These are phyloP conservation scores for Ctenoplectra terminalis DNA, from an alignment of 1,140 invertebrate species.

Conservation along the genomic window DNA sequence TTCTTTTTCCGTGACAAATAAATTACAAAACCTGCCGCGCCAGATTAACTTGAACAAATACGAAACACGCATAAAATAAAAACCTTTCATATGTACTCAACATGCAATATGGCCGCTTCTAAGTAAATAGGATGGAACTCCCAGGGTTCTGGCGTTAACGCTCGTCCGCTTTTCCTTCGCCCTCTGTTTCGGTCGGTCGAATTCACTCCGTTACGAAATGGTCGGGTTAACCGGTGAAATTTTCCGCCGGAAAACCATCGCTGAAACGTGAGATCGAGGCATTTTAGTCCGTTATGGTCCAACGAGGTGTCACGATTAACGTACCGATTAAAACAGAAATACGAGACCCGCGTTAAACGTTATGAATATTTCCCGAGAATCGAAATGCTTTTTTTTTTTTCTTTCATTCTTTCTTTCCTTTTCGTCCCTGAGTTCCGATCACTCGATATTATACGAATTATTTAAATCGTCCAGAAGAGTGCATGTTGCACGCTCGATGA, in stretches of 20 bases:
- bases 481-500: not conserved
- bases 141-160: too few species aligned
- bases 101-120: too few species aligned
- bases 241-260: not conserved
- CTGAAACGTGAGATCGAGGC: not conserved
- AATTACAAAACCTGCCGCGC: too few species aligned
- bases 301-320: not conserved
- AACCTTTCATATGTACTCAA: too few species aligned
- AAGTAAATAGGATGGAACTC: too few species aligned
- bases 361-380: slow-evolving; percentile 15
- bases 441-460: slow-evolving; percentile 1
- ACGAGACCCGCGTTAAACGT: not conserved
- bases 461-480: slow-evolving; percentile 12
- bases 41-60: too few species aligned
- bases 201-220: too few species aligned
- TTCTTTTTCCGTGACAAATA: too few species aligned
- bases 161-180: not conserved
- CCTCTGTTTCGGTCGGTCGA: too few species aligned
- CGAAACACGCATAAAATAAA: too few species aligned
- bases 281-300: not conserved
- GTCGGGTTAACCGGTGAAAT: not conserved
- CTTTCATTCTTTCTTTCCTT: too few species aligned
- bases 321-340: not conserved
- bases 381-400: too few species aligned
- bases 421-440: not conserved